Conservation (phyloP, 2,888 invertebrate species). For the Andricus quercusramuli region DNA sequence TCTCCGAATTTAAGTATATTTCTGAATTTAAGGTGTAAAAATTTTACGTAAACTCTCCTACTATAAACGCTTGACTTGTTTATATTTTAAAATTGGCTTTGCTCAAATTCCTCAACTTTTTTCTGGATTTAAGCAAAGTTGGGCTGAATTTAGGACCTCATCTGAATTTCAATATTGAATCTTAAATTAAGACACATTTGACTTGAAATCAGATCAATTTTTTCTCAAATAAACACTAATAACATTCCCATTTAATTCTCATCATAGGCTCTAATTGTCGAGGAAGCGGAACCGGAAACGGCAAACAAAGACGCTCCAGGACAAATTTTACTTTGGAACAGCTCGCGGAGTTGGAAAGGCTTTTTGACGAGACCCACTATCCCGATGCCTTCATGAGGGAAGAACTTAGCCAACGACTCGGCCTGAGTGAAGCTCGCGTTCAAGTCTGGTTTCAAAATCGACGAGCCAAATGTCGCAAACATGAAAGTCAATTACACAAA, state of each 20-base stretch:
- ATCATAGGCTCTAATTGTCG: slow-evolving; percentile 37
- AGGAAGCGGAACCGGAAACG: slow-evolving; percentile 68
- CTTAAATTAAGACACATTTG: too few species aligned
- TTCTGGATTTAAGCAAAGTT: too few species aligned
- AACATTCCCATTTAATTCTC: slow-evolving; percentile 23
- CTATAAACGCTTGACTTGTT: too few species aligned
- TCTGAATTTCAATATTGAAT: too few species aligned
- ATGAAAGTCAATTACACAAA: slow-evolving; percentile 97
- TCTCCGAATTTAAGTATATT: too few species aligned
- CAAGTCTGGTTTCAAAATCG: slow-evolving; percentile 99
- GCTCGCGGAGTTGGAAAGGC: slow-evolving; percentile 93
- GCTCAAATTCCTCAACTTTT: too few species aligned
- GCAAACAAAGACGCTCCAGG: slow-evolving; percentile 91
- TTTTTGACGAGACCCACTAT: slow-evolving; percentile 98
- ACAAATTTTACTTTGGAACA: slow-evolving; percentile 98
- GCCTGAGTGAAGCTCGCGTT: slow-evolving; percentile 95
- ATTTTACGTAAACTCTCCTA: too few species aligned
- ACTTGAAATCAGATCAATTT: too few species aligned
- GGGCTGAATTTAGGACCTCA: too few species aligned
- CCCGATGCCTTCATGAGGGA: slow-evolving; percentile 98
- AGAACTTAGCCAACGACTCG: slow-evolving; percentile 94
- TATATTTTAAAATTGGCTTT: too few species aligned
- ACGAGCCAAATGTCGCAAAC: slow-evolving; percentile 96
- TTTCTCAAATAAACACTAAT: neutral
- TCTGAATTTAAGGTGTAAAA: too few species aligned